A percentile compares a stretch with the other conserved stretches of the same genome.
Evolutionary conservation across 2,113 vertebrate genomes (phyloP).

Genomic region (Micronycteris hirsuta): DNA sequence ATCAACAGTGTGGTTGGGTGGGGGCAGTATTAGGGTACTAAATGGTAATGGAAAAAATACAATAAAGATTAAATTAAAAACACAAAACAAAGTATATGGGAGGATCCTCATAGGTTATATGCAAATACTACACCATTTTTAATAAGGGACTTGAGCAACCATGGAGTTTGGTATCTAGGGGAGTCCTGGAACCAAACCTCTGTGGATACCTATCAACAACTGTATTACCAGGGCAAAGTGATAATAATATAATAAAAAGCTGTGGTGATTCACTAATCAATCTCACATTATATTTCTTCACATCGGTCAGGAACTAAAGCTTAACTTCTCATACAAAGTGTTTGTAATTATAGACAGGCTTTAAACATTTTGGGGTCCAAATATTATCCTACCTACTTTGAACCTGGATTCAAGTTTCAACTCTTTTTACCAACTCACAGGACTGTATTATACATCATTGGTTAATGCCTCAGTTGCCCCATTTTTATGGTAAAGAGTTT

Average conservation of each 20-base stretch:
- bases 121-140: not conserved
- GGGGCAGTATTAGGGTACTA: too few species aligned
- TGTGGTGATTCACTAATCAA: not conserved
- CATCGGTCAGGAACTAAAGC: not conserved
- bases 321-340: not conserved
- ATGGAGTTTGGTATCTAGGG: not conserved
- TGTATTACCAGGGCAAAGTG: not conserved
- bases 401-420: not conserved
- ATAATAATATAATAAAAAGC: not conserved
- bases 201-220: not conserved
- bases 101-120: not conserved
- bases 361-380: not conserved
- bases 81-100: too few species aligned
- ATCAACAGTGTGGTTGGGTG: too few species aligned
- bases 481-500: not conserved
- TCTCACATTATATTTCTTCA: not conserved
- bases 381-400: not conserved
- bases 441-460: not conserved
- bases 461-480: not conserved
- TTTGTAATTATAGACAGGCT: not conserved
- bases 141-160: not conserved
- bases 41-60: too few species aligned
- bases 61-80: too few species aligned
- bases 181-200: not conserved
- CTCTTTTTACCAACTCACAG: not conserved